Base-by-base conservation (phyloP, 92 coral and sea anemone genomes). In the Epizoanthus stellaris region DNA sequence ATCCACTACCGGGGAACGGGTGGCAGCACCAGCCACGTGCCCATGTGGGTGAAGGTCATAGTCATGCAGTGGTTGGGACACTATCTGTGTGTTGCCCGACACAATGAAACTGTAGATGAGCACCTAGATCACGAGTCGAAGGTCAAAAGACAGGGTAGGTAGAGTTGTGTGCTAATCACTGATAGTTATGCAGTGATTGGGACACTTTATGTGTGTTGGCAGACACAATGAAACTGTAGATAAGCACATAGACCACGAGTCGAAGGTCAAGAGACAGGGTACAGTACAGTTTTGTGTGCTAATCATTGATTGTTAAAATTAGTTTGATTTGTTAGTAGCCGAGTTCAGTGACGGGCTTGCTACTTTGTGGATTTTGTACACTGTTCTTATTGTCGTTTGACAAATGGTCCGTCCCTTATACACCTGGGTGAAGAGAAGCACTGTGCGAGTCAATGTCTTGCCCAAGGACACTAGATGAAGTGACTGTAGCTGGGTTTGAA, bases 1-100 rank as follows among this genome's bases (percentile, higher is more conserved):
- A 94, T 96, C 61, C 95, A 90, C 88, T 95, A 96, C 89, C 91
- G 94, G 56, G 98, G 98, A 5, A 75, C 91, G 3, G 98, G 98
- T 1, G 91, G 87, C 80, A 85, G 93, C 2, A 90, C 93, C 11
- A 88, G 87, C 47, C 91, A 88, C 62, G 98, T 94, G 0, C 98
- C 98, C 39, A 81, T 94, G 59, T 94, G 98, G 98, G 95, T 95
- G 13, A 91, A 89, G 45, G 87, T 94, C 39, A 73, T 94, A n/a
- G 82, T 94, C 34, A 90, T 94, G 53, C 91, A 94, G 59, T 94
- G 98, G 98, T 86, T 94, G 4, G 98, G 98, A 38, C 92, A 94
- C 66, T 60, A 90, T 17, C 84, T 92, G 16, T 94, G 98, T 54
- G 98, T 94, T 42, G 87, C 95, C 34, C 83, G 92, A 15, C 93